These are phyloP conservation scores for Palythoa heliodiscus DNA, from an alignment of 92 coral and sea anemone genomes.

Conservation along the genomic window DNA sequence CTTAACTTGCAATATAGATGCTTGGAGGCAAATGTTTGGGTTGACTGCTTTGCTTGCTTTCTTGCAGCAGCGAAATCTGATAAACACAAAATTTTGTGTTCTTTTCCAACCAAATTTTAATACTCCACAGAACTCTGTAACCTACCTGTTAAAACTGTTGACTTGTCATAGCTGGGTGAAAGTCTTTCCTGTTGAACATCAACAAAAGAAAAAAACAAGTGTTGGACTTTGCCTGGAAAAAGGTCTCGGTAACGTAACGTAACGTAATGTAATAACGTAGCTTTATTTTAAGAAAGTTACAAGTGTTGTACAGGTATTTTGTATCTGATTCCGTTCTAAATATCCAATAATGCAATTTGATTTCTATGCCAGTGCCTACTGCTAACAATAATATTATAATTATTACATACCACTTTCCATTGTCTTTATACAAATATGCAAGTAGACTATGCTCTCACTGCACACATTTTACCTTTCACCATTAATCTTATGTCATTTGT, in stretches of 20 bases:
- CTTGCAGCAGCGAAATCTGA: conserved; percentile 26
- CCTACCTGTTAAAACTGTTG: conserved; percentile 38
- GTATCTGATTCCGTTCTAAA: background rate
- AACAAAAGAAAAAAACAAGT: background rate
- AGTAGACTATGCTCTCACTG: background rate
- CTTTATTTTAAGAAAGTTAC: background rate
- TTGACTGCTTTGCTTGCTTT: conserved; percentile 12
- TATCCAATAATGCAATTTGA: conserved; percentile 3
- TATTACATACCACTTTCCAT: background rate
- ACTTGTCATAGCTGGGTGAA: conserved; percentile 50
- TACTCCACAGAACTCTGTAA: conserved; percentile 43
- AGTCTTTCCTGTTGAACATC: conserved; percentile 18
- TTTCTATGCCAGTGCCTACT: background rate
- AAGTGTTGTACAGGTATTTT: conserved; percentile 2
- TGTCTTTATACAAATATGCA: conserved; percentile 4
- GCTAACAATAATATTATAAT: background rate
- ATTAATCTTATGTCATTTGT: background rate
- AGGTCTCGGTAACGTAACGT: background rate
- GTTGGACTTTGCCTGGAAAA: background rate
- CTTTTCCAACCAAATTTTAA: conserved; percentile 34
- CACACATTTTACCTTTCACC: background rate
- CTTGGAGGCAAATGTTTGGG: conserved; percentile 11
- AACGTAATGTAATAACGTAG: background rate
- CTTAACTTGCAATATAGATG: conserved; percentile 7
- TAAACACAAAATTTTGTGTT: conserved; percentile 3